Evolutionary conservation across 2,113 vertebrate species (phyloP).

Genomic region (Serinus canaria): DNA sequence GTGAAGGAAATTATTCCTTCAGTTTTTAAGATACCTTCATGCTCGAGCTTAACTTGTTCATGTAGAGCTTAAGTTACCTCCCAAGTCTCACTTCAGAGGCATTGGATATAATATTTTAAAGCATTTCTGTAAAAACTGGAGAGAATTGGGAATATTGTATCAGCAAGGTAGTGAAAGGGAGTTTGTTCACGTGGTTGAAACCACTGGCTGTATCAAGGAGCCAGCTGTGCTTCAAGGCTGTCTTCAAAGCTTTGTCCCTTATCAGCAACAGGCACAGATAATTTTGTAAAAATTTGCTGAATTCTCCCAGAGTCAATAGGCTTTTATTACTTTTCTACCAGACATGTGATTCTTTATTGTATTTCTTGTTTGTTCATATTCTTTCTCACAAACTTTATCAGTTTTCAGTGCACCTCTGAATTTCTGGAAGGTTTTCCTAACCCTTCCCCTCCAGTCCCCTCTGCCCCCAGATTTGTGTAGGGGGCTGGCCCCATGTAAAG

Average conservation of each 20-base stretch:
- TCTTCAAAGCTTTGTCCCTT: not conserved
- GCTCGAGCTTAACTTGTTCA: not conserved
- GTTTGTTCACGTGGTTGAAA: not conserved
- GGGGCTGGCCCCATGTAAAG: not conserved
- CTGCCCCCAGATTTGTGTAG: not conserved
- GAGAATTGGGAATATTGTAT: not conserved
- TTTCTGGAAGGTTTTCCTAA: not conserved
- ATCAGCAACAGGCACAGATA: not conserved
- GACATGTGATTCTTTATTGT: not conserved
- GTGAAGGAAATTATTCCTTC: not conserved
- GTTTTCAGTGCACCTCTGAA: not conserved
- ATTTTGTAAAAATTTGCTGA: not conserved
- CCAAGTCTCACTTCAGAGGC: not conserved
- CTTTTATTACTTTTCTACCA: not conserved
- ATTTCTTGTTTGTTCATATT: not conserved
- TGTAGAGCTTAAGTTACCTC: not conserved
- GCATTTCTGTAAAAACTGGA: not conserved
- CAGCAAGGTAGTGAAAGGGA: not conserved
- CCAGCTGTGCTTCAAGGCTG: not conserved
- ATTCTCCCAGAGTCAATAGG: not conserved
- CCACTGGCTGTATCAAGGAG: not conserved
- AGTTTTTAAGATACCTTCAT: not conserved
- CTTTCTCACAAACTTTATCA: not conserved
- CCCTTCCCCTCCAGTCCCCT: not conserved
- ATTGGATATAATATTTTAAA: not conserved